Conservation (phyloP, 2,797 vertebrate species). For the Crax fasciolata region DNA sequence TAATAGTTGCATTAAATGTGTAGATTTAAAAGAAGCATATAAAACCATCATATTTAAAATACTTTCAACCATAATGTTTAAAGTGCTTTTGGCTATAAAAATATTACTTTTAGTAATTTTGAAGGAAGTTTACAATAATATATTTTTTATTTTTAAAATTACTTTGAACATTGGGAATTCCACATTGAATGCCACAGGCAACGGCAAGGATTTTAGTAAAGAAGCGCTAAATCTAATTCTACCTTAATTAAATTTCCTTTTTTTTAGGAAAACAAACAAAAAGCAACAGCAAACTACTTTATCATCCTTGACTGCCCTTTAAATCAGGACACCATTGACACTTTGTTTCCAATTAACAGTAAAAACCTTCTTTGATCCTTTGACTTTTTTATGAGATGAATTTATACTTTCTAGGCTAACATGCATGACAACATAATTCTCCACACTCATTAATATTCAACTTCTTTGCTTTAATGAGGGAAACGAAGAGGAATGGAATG, state of each 20-base stretch:
- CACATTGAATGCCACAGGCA: constrained; percentile 42
- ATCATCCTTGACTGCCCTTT: constrained; percentile 81
- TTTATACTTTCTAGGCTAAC: constrained; percentile 85
- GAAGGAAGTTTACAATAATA: constrained; percentile 55
- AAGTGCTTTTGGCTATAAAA: constrained; percentile 69
- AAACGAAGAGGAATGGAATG: constrained; percentile 76
- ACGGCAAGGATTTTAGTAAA: constrained; percentile 47
- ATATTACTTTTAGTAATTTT: constrained; percentile 69
- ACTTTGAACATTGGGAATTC: constrained; percentile 43
- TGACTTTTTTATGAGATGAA: constrained; percentile 81
- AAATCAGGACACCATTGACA: constrained; percentile 79
- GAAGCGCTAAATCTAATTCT: constrained; percentile 67
- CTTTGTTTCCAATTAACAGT: constrained; percentile 84
- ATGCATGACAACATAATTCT: constrained; percentile 84
- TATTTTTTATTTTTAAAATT: constrained; percentile 63
- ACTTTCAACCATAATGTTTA: constrained; percentile 54
- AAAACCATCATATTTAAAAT: background rate
- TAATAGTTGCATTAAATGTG: background rate
- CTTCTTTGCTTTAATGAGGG: constrained; percentile 79
- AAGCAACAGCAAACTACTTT: constrained; percentile 10
- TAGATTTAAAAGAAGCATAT: background rate
- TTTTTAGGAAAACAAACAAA: background rate
- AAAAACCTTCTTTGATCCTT: constrained; percentile 83
- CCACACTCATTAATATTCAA: constrained; percentile 81
- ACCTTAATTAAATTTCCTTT: constrained; percentile 72